Evolutionary conservation across 2,797 vertebrate genomes (phyloP).

Genomic region (Rhabdomys pumilio): DNA sequence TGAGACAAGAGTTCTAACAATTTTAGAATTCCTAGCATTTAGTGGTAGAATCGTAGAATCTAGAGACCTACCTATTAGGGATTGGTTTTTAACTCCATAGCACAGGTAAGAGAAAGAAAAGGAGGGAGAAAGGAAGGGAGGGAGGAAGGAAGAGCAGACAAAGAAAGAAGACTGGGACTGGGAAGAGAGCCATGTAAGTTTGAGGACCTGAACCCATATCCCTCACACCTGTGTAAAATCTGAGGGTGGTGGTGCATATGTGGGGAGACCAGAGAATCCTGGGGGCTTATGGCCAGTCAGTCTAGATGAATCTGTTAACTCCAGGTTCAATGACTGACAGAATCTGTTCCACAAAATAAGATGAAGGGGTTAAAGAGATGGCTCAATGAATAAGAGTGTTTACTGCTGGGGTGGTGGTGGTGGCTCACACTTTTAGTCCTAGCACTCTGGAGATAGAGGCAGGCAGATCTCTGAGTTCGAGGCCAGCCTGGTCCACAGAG

Average conservation of each 20-base stretch:
- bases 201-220: background rate
- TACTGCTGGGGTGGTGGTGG: background rate
- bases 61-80: background rate
- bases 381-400: background rate
- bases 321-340: background rate
- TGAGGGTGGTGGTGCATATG: background rate
- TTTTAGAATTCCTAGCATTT: background rate
- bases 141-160: background rate
- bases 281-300: background rate
- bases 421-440: background rate
- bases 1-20: constrained; percentile 4
- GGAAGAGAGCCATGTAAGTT: background rate
- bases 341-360: background rate
- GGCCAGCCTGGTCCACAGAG: background rate
- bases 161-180: no score
- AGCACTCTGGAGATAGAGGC: background rate
- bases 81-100: background rate
- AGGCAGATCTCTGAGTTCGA: background rate
- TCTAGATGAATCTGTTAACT: background rate
- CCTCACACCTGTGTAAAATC: background rate
- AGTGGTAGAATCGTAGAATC: constrained; percentile 43
- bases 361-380: background rate
- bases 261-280: background rate
- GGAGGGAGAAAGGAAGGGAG: no score
- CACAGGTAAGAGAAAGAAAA: background rate